Evolutionary conservation across 2,888 invertebrate species (phyloP).

Genomic region (Eledone cirrhosa): DNA sequence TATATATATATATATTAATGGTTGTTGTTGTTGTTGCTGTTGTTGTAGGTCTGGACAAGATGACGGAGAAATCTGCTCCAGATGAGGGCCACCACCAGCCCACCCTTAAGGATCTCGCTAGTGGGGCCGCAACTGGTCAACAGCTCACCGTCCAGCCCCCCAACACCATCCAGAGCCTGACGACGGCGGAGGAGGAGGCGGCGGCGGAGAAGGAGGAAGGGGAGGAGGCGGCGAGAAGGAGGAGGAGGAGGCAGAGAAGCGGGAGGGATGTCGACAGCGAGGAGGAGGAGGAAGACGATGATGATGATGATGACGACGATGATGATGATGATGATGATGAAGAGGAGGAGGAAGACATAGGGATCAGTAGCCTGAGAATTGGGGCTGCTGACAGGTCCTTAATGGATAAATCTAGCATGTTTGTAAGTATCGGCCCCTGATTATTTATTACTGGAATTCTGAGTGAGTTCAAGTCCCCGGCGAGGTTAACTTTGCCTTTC

Average conservation of each 20-base stretch:
- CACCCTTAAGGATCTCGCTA: slow-evolving; percentile 55
- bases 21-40: neutral
- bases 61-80: slow-evolving; percentile 94
- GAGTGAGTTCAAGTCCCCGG: too few species aligned
- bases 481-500: neutral
- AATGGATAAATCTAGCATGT: slow-evolving; percentile 46
- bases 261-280: neutral
- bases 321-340: neutral
- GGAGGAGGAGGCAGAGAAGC: neutral
- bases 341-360: neutral
- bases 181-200: slow-evolving; percentile 12
- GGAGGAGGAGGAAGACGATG: too few species aligned
- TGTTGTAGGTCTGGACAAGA: slow-evolving; percentile 78
- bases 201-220: slow-evolving; percentile 8
- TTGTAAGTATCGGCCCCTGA: slow-evolving; percentile 40
- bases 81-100: slow-evolving; percentile 71
- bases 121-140: slow-evolving; percentile 45
- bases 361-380: slow-evolving; percentile 27
- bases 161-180: slow-evolving; percentile 51
- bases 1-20: too few species aligned
- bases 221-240: neutral
- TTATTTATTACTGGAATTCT: too few species aligned
- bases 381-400: slow-evolving; percentile 38
- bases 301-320: neutral
- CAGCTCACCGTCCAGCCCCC: slow-evolving; percentile 51